A percentile compares a stretch with the other conserved stretches of the same genome.
These are phyloP conservation scores for Montipora efflorescens DNA, from an alignment of 64 coral and sea anemone species.

Conservation along the genomic window DNA sequence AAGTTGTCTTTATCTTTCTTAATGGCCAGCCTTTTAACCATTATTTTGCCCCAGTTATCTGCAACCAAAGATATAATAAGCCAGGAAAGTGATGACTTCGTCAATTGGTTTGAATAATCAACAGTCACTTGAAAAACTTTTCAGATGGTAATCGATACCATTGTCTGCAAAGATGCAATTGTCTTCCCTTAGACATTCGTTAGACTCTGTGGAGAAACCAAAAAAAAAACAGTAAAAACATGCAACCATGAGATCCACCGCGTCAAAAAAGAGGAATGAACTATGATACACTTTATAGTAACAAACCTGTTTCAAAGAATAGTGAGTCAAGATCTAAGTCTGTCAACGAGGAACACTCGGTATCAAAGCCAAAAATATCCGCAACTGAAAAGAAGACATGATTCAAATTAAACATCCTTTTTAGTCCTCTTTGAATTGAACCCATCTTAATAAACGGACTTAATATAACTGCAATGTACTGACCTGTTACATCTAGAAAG, in stretches of 20 bases:
- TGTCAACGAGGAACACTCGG: background rate
- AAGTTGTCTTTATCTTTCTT: background rate
- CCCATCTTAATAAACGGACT: background rate
- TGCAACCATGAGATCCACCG: background rate
- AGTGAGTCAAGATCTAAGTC: slow-evolving; percentile 4
- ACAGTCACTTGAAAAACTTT: background rate
- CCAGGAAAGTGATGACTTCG: slow-evolving; percentile 7
- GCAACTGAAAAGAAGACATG: background rate
- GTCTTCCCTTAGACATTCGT: background rate
- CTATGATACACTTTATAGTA: too few relatives aligned
- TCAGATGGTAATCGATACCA: background rate
- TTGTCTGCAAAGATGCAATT: background rate
- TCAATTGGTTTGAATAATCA: background rate
- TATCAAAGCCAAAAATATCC: slow-evolving; percentile 9
- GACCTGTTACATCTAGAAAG: slow-evolving; percentile 41
- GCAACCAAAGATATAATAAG: background rate
- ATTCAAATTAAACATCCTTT: background rate
- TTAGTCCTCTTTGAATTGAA: background rate
- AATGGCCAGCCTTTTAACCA: background rate
- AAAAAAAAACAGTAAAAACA: background rate
- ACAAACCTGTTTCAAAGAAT: slow-evolving; percentile 14
- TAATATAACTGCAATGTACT: background rate
- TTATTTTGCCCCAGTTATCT: background rate
- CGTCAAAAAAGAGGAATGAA: background rate
- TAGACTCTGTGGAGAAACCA: background rate